These are phyloP conservation scores for Mesodorylaimus sp. DNA, from an alignment of 2,888 invertebrate genomes.

Conservation along the genomic window DNA sequence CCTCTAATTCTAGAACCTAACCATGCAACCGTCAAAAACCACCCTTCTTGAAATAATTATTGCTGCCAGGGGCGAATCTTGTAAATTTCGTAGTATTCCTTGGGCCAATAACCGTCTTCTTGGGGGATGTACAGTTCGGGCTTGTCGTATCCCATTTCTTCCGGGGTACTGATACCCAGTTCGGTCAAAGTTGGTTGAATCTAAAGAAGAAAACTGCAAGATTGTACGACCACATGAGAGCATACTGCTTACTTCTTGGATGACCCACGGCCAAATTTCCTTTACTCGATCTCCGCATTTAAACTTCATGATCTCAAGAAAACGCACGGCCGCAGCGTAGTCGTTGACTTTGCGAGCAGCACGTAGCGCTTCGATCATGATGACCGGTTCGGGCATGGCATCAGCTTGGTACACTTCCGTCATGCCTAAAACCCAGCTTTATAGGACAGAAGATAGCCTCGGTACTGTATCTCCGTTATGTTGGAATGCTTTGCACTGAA, in stretches of 20 bases:
- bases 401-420: conserved; percentile 26
- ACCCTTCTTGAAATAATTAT: too few relatives aligned
- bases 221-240: not conserved
- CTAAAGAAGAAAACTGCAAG: conserved; percentile 46
- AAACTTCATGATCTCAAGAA: conserved; percentile 67
- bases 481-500: too few relatives aligned
- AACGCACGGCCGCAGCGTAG: conserved; percentile 72
- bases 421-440: conserved; percentile 25
- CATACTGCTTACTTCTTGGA: conserved; percentile 21
- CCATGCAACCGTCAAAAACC: too few relatives aligned
- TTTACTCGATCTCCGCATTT: conserved; percentile 58
- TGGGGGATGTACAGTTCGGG: conserved; percentile 71
- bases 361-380: conserved; percentile 26
- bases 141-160: conserved; percentile 87
- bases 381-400: conserved; percentile 28
- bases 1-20: too few relatives aligned
- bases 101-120: conserved; percentile 43
- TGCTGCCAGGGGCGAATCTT: too few relatives aligned
- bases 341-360: conserved; percentile 88
- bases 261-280: conserved; percentile 39
- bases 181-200: conserved; percentile 76
- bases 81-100: conserved; percentile 17
- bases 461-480: too few relatives aligned
- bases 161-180: conserved; percentile 76
- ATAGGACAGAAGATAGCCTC: not conserved